Conservation (phyloP, 2,888 invertebrate genomes). For the Drosophila emarginata region DNA sequence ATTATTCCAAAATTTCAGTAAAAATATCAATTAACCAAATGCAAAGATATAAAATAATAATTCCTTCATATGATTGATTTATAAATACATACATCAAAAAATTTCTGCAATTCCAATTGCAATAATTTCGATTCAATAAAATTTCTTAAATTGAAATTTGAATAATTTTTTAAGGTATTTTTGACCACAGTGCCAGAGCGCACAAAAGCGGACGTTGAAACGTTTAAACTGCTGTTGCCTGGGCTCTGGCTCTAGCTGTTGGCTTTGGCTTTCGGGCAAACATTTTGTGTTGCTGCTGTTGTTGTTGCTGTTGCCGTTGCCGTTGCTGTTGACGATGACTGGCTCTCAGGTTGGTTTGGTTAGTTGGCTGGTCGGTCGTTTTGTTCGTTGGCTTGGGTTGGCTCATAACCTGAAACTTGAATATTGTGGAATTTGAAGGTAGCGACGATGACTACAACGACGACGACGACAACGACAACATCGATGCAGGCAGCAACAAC, state of each 20-base stretch:
- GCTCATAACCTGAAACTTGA: constrained; percentile 78
- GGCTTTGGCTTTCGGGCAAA: constrained; percentile 75
- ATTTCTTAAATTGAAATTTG: not conserved
- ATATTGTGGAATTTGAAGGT: constrained; percentile 78
- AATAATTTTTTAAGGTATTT: not conserved
- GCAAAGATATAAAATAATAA: too few relatives aligned
- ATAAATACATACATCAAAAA: too few relatives aligned
- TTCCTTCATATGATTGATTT: too few relatives aligned
- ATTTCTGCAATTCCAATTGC: too few relatives aligned
- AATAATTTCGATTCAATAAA: too few relatives aligned
- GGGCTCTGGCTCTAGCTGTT: constrained; percentile 58
- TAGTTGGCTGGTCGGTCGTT: constrained; percentile 33
- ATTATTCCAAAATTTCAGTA: too few relatives aligned
- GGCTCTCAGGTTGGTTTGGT: constrained; percentile 53
- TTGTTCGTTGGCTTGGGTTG: constrained; percentile 48
- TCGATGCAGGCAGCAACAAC: not conserved
- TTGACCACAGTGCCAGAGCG: constrained; percentile 41
- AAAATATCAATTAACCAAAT: too few relatives aligned
- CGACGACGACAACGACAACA: constrained; percentile 50
- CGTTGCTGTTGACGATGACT: constrained; percentile 68
- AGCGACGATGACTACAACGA: constrained; percentile 51
- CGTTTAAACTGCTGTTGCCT: constrained; percentile 51
- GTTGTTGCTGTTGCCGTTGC: constrained; percentile 53
- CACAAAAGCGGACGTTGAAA: constrained; percentile 54
- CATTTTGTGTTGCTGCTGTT: constrained; percentile 52